Percentiles rank a stretch among this genome's conserved stretches.
Evolutionary conservation across 1,140 invertebrate genomes (phyloP).

Genomic region (Helicoverpa armigera): DNA sequence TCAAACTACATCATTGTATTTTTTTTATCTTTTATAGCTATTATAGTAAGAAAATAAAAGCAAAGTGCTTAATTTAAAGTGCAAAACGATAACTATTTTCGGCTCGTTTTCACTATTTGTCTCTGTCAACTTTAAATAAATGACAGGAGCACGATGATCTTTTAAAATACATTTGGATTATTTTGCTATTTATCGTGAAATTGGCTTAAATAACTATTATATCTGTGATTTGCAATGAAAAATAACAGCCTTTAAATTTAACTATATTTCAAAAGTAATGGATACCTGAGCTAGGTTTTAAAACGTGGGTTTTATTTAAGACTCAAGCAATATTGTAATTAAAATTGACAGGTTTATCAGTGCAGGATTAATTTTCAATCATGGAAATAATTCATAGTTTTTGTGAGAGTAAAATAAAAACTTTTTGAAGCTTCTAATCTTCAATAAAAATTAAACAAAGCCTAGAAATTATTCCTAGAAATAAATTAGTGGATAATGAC

Average conservation of each 20-base stretch:
- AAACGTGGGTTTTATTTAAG: background rate
- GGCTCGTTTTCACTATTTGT: background rate
- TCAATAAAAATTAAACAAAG: background rate
- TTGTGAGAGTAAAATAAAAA: background rate
- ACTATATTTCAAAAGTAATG: background rate
- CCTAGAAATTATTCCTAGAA: too few species aligned
- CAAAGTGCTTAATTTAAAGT: background rate
- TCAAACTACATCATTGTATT: conserved; percentile 19
- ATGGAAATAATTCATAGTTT: background rate
- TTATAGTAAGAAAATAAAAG: background rate
- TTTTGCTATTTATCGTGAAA: too few species aligned
- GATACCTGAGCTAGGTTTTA: background rate
- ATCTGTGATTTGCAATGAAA: too few species aligned
- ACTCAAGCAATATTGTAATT: background rate
- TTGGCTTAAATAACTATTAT: too few species aligned
- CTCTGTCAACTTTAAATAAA: background rate
- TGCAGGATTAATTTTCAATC: background rate
- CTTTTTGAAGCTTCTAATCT: background rate
- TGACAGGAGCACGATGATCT: background rate
- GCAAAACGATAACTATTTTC: background rate
- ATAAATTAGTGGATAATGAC: too few species aligned
- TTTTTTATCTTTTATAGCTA: background rate
- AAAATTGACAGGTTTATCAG: background rate
- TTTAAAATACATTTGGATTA: too few species aligned
- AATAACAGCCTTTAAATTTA: too few species aligned